Evolutionary conservation across 2,113 vertebrate species (phyloP).

Genomic region (Cyanoderma ruficeps): DNA sequence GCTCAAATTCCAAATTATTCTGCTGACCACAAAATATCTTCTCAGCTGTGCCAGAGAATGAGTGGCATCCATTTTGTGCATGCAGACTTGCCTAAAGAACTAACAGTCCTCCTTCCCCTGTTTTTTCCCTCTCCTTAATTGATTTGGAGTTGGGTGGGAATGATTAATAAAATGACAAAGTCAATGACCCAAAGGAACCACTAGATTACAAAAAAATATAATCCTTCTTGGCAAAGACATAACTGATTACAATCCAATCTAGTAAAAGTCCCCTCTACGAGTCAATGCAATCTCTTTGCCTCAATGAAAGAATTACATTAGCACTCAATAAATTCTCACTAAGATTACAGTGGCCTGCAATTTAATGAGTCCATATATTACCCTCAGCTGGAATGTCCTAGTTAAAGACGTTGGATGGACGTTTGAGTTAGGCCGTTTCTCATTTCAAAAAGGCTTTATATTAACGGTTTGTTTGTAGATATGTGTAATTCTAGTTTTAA

Average conservation of each 20-base stretch:
- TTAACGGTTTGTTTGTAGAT: conserved; percentile 19
- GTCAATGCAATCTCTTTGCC: conserved; percentile 77
- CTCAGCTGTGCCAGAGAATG: neutral
- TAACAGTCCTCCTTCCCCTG: neutral
- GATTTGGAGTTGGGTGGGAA: conserved; percentile 44
- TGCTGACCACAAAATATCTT: neutral
- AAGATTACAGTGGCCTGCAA: conserved; percentile 76
- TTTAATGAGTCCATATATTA: conserved; percentile 79
- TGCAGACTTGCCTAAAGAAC: neutral
- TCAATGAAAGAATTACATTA: conserved; percentile 80
- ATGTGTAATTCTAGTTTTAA: neutral
- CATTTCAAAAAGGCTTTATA: neutral
- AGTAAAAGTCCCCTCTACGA: conserved; percentile 75
- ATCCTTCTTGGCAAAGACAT: conserved; percentile 70
- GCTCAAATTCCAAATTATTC: neutral
- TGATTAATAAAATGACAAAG: conserved; percentile 78
- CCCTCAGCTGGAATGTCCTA: conserved; percentile 56
- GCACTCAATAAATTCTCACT: conserved; percentile 79
- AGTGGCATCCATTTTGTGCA: neutral
- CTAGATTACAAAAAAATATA: conserved; percentile 70
- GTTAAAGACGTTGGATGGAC: conserved; percentile 71
- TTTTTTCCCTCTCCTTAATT: neutral
- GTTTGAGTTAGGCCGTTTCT: conserved; percentile 53
- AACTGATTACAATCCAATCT: conserved; percentile 84
- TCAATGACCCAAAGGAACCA: conserved; percentile 69